Evolutionary conservation across 2,888 invertebrate genomes (phyloP).

Genomic region (Griposia aprilina): DNA sequence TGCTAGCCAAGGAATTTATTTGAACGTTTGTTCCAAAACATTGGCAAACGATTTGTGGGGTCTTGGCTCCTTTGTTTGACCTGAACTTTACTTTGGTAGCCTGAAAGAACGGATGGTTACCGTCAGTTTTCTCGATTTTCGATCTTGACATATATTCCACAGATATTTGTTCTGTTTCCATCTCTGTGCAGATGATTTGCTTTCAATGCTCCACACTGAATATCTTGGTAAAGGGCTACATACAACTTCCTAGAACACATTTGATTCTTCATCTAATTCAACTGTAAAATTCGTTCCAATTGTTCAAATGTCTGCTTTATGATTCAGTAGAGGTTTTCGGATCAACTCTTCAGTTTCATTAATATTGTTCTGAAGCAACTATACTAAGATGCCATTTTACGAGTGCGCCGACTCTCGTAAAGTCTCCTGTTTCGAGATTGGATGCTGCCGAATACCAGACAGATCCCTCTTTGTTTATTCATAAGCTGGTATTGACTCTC

Average conservation of each 20-base stretch:
- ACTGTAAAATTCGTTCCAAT: conserved; percentile 21
- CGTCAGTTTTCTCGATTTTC: background rate
- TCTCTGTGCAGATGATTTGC: background rate
- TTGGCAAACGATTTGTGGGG: conserved; percentile 16
- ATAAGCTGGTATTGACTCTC: conserved; percentile 48
- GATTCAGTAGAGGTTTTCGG: conserved; percentile 31
- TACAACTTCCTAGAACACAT: conserved; percentile 2
- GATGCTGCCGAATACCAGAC: conserved; percentile 46
- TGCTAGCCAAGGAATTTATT: conserved; percentile 24
- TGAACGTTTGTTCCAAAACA: conserved; percentile 7
- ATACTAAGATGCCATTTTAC: conserved; percentile 55
- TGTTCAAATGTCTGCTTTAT: conserved; percentile 33
- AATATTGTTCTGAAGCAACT: conserved; percentile 40
- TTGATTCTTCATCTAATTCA: conserved; percentile 7
- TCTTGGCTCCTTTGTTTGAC: conserved; percentile 19
- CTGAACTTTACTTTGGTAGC: background rate
- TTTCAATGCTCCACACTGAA: background rate
- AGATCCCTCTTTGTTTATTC: conserved; percentile 59
- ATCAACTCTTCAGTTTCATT: conserved; percentile 20
- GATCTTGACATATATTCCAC: background rate
- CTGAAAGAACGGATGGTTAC: background rate
- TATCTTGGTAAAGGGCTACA: background rate
- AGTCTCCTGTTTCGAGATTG: conserved; percentile 56
- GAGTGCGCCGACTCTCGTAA: conserved; percentile 64
- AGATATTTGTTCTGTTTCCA: background rate